Base-by-base conservation (phyloP, 2,888 invertebrate species). In the Trachelus iudaicus region DNA sequence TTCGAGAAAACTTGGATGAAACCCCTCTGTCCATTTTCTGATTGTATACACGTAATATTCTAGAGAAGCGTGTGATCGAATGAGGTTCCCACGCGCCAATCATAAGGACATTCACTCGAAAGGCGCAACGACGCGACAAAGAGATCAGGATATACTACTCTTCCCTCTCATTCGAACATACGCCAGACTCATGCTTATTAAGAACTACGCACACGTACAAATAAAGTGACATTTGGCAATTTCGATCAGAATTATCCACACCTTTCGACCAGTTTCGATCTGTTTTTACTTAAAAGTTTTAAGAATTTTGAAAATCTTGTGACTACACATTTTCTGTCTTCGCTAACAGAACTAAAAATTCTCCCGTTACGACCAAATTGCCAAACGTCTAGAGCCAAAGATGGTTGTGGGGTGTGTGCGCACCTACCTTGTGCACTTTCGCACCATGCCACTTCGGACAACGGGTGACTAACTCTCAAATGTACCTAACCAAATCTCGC, bases 361-460 rank as follows among this genome's bases (percentile, higher is more conserved):
- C 40, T 40, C 40, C 4, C 4, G 40, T 15, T 1, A 15, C 6
- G 56, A 76, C 78, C 85, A 90, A 91, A 90, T 90, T 89, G 89
- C 90, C 89, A 86, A 84, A 89, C 85, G 85, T 87, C 85, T 79
- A 86, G 87, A 86, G 88, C 88, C 90, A 91, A 91, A 89, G 89
- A 89, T 87, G 91, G 90, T 91, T 91, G 91, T 90, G 91, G 90
- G 86, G 88, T 89, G 87, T 89, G 88, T 91, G 84, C 77, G 80
- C 86, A 90, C 90, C 90, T 90, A 91, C 90, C 90, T 90, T 83
- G 77, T 82, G 79, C 75, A 78, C 37, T 74, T 79, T 78, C 76
- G 82, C 83, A 82, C 82, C 81, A 75, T 73, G 79, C 74, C 73
- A 76, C 75, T 40, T 34, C n/a, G 80, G 80, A 34, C 75, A 37